A percentile compares a stretch with the other conserved stretches of the same genome.
Evolutionary conservation across 2,888 invertebrate genomes (phyloP).

Genomic region (Caradrina kadenii): DNA sequence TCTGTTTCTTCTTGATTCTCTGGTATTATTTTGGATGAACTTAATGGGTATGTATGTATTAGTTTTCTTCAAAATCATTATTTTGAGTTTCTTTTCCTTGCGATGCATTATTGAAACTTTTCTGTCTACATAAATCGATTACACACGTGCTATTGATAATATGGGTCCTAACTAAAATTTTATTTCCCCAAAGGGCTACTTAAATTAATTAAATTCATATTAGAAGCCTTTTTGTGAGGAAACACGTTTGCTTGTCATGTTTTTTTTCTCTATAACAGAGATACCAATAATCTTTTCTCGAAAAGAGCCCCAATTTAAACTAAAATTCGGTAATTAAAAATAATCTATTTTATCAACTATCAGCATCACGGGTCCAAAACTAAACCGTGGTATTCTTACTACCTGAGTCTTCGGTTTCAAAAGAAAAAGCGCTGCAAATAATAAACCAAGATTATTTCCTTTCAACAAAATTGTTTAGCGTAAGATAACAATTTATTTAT

Average conservation of each 20-base stretch:
- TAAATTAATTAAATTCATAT: too few species aligned
- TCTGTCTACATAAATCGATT: too few species aligned
- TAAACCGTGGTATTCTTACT: slow-evolving; percentile 38
- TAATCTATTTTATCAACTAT: slow-evolving; percentile 10
- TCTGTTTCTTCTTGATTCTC: slow-evolving; percentile 4
- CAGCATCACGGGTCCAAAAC: slow-evolving; percentile 10
- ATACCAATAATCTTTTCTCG: too few species aligned
- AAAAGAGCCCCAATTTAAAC: not conserved
- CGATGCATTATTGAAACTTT: too few species aligned
- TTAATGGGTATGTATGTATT: not conserved
- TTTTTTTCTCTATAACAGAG: not conserved
- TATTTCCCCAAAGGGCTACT: too few species aligned
- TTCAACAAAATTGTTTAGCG: slow-evolving; percentile 41
- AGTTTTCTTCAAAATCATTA: not conserved
- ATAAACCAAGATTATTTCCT: slow-evolving; percentile 33
- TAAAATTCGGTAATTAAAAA: not conserved
- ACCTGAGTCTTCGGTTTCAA: slow-evolving; percentile 44
- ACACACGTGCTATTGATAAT: not conserved
- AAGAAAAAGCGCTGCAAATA: slow-evolving; percentile 37
- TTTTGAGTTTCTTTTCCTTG: too few species aligned
- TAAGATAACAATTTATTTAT: slow-evolving; percentile 38
- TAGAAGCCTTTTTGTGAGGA: not conserved
- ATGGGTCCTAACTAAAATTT: not conserved
- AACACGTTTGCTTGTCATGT: not conserved
- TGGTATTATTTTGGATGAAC: not conserved